Evolutionary conservation across 2,797 vertebrate species (phyloP), one percentile per base, ranked within the genome.

Genomic region (Hippocampus kuda): DNA sequence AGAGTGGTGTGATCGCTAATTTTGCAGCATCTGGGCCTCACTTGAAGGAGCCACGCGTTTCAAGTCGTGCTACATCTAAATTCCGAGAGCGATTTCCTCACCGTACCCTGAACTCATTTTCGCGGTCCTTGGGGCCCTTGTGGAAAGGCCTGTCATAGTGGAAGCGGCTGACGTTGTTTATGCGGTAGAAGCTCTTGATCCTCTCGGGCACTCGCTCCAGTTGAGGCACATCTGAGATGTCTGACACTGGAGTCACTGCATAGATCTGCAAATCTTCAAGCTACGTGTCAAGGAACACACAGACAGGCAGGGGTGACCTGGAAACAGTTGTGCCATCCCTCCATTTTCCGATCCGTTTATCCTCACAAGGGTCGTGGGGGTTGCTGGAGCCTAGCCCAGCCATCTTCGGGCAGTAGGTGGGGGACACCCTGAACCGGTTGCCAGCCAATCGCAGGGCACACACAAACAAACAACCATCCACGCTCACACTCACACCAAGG

Each of bases 111-210:
- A 99, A 99, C 83, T 99, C 97, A 0, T 99, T 99, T 65, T 99
- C 97, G 61, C 95, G 93, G 92, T 99, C 97, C 84, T 98, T 97
- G 26, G 94, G 91, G 62, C 95, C 97, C 84, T 98, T 98, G 90
- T 99, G 96, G 87, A 99, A 99, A 72, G 97, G 97, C 56, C 97
- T 90, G 90, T 99, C 97, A 0, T 99, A 98, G 78, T 97, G 96
- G 88, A 99, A 99, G 75, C 93, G 95, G 34, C 91, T 92, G 75
- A 99, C 94, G 20, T 99, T 99, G 89, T 99, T 99, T 84, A 98
- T 96, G 9, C 96, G 90, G 86, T 99, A 99, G 86, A 99, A 99
- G 85, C 97, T 99, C 88, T 99, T 99, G 86, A 99, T 98, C 42
- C 97, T 94, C 75, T 99, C 97, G 0, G 97, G 96, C 69, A 99